Evolutionary conservation across 2,797 vertebrate species (phyloP), one percentile per base, ranked within the genome.

Genomic region (Ptychadena robeensis): DNA sequence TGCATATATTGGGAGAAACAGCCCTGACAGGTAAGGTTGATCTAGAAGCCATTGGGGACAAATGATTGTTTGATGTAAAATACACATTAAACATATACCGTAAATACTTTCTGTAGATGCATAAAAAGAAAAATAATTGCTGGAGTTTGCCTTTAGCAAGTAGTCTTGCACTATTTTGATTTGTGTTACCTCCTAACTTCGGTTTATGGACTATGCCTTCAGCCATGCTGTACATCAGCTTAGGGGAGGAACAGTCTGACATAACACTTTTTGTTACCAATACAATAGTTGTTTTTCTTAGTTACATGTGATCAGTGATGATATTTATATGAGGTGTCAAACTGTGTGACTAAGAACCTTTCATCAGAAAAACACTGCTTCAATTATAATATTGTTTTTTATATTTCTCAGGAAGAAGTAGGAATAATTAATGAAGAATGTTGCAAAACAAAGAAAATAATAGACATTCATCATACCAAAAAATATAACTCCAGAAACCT

Each of bases 351-450:
- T 69, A 69, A 40, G 67, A n/a, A n/a, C 18, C 34, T 38, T 69
- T 69, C 67, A 38, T 69, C 67, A 37, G 25, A 12, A 38, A 69
- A 69, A 15, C n/a, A 40, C 67, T 40, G 35, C 67, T 38, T 69
- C 67, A 69, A 38, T 69, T 69, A 69, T 69, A 38, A 14, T 35
- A 18, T 68, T 69, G 67, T 27, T 69, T 69, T 69, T 69, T 69
- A n/a, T 25, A 38, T 40, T 69, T 35, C 35, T 38, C 34, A 38
- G 67, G 25, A 38, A 25, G 67, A 34, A 69, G 18, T 25, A n/a
- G n/a, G 6, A 69, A 69, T 25, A 67, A 67, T 67, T 67, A 67
- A 35, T n/a, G 32, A 67, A 32, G 34, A 35, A 9, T 35, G 32
- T 67, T 37, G 40, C 35, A 28, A 28, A 69, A 37, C 34, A 37